These are phyloP conservation scores for Noctua janthe DNA, from an alignment of 2,888 invertebrate species.

Conservation along the genomic window DNA sequence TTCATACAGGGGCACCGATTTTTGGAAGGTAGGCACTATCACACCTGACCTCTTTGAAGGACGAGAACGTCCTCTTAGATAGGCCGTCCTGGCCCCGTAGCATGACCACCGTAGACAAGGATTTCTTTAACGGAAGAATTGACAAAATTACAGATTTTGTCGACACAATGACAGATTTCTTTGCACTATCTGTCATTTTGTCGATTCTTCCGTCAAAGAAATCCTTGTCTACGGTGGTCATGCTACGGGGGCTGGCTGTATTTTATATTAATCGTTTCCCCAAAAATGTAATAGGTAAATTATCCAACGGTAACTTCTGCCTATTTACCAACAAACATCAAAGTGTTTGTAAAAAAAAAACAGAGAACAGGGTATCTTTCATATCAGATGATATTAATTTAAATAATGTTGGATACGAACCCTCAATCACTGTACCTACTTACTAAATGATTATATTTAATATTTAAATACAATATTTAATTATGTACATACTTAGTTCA, in stretches of 20 bases:
- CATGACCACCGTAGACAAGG: too few relatives aligned
- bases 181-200: too few relatives aligned
- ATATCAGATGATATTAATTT: not conserved
- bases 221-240: too few relatives aligned
- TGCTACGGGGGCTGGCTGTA: not conserved
- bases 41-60: not conserved
- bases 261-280: not conserved
- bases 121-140: too few relatives aligned
- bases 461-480: not conserved
- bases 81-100: too few relatives aligned
- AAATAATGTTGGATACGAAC: not conserved
- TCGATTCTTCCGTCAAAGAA: too few relatives aligned
- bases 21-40: not conserved
- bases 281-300: not conserved
- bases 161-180: too few relatives aligned
- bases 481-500: conserved; percentile 16
- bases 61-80: not conserved
- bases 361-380: not conserved
- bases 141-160: too few relatives aligned
- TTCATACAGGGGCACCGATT: not conserved
- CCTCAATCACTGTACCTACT: not conserved
- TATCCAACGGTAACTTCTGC: not conserved
- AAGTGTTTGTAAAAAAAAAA: not conserved
- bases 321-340: not conserved
- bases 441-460: not conserved